phyloP scores from a whole-genome alignment of 1,140 invertebrate species.

The Reticulitermes speratus region DNA sequence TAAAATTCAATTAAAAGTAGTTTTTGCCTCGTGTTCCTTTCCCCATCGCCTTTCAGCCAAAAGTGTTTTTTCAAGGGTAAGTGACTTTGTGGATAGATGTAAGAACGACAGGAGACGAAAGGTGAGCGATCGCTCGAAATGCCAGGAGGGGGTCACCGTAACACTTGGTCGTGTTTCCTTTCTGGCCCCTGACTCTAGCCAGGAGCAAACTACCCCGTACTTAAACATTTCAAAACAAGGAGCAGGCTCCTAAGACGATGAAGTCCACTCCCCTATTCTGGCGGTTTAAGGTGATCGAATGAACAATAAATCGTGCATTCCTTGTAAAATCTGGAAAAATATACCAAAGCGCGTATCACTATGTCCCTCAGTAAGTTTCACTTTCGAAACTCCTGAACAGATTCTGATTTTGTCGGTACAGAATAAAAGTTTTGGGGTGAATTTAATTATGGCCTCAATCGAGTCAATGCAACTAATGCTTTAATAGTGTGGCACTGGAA shows the following conservation, averaged over 20 bases:
- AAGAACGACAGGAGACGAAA: background rate
- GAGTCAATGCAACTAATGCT: no score
- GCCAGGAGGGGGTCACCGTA: background rate
- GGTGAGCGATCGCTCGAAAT: background rate
- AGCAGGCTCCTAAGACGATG: background rate
- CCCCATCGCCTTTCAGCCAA: slow-evolving; percentile 1
- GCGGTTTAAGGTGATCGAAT: no score
- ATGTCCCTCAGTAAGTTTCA: no score
- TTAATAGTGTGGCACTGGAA: no score
- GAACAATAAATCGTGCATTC: no score
- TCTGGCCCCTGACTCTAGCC: background rate
- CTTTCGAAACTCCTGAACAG: no score
- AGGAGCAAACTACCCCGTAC: background rate
- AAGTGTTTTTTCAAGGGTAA: slow-evolving; percentile 18
- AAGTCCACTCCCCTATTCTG: no score
- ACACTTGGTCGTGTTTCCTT: background rate
- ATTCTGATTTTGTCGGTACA: no score
- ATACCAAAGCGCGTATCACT: no score
- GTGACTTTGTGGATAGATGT: slow-evolving; percentile 11
- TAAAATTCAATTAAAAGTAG: slow-evolving; percentile 20
- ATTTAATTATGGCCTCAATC: no score
- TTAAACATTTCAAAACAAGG: background rate
- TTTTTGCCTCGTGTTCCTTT: background rate
- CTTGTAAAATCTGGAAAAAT: no score
- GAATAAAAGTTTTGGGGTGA: no score